Evolutionary conservation across 2,797 vertebrate species (phyloP), one percentile per base, ranked within the genome.

Genomic region (Craterocephalus amniculus): DNA sequence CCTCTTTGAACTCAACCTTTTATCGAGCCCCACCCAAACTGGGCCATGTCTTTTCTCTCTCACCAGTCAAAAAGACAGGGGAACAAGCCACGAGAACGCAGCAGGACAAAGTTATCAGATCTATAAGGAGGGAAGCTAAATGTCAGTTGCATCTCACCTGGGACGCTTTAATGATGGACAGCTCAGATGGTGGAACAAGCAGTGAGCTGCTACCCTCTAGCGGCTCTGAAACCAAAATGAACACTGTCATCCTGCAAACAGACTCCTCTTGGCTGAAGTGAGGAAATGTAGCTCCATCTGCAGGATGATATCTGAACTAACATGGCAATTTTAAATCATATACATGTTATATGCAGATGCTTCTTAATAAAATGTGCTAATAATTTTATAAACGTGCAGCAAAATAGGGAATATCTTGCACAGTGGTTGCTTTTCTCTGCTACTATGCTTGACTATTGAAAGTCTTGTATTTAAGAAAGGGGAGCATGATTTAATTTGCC

Each of bases 131-230:
- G 22, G 36, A 29, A 69, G 36, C 76, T 61, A 4, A 45, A 55
- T 26, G 68, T 86, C 62, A 77, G 56, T 36, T 60, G 45, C 60
- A 27, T 32, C 6, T 68, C 61, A 43, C 35, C 49, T 66, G 31
- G 67, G 27, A 56, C 22, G 22, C n/a, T 56, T 9, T 14, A 36
- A 27, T 20, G 32, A 49, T 16, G 6, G 45, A 61, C 34, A 27
- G 20, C 31, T 38, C 24, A n/a, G 62, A 57, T 9, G 3, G 31
- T 16, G 27, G 58, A 35, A 60, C 48, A 9, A 43, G 38, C 32
- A 58, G 70, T 55, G 58, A 74, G 72, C 70, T 90, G 72, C 88
- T 86, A 32, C 89, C 89, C 89, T 81, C 90, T 92, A 80, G 86
- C 24, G 90, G 70, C 63, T 57, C n/a, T 34, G 16, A 22, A 43